These are phyloP conservation scores for Drosophila pandora DNA, from an alignment of 1,140 invertebrate genomes.

Conservation along the genomic window DNA sequence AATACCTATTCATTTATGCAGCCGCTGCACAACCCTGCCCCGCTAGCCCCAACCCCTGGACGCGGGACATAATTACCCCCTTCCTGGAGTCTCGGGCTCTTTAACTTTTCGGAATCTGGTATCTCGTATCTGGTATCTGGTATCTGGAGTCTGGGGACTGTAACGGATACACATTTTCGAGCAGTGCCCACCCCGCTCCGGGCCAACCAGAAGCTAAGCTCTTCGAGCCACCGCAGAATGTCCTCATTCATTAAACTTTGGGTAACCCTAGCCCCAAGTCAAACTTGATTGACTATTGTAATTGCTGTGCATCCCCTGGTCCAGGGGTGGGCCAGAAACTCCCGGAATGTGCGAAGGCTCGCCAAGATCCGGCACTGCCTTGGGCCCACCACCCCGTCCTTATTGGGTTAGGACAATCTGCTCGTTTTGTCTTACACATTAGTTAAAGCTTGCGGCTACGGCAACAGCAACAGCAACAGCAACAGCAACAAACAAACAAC, in stretches of 20 bases:
- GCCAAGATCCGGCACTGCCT: too few relatives aligned
- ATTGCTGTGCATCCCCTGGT: constrained; percentile 29
- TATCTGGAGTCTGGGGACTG: not conserved
- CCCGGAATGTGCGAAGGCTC: too few relatives aligned
- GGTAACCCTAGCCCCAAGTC: constrained; percentile 13
- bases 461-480: constrained; percentile 33
- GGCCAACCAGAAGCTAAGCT: not conserved
- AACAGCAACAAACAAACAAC: constrained; percentile 38
- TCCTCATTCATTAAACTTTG: constrained; percentile 50
- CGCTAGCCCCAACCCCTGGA: not conserved
- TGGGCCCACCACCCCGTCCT: not conserved
- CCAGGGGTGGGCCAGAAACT: not conserved
- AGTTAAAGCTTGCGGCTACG: constrained; percentile 63
- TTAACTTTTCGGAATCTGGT: constrained; percentile 13
- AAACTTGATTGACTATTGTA: constrained; percentile 71
- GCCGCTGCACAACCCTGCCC: constrained; percentile 3
- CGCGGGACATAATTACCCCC: constrained; percentile 31
- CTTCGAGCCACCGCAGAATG: constrained; percentile 49
- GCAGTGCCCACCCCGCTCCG: not conserved
- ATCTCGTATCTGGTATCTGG: not conserved
- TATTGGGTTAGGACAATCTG: constrained; percentile 16
- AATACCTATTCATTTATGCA: constrained; percentile 79
- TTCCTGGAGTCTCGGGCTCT: constrained; percentile 25
- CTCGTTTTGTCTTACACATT: constrained; percentile 66
- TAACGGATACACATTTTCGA: constrained; percentile 10